Evolutionary conservation across 1,140 invertebrate genomes (phyloP), one percentile per base, ranked within the genome.

Genomic region (Nilaparvata lugens): DNA sequence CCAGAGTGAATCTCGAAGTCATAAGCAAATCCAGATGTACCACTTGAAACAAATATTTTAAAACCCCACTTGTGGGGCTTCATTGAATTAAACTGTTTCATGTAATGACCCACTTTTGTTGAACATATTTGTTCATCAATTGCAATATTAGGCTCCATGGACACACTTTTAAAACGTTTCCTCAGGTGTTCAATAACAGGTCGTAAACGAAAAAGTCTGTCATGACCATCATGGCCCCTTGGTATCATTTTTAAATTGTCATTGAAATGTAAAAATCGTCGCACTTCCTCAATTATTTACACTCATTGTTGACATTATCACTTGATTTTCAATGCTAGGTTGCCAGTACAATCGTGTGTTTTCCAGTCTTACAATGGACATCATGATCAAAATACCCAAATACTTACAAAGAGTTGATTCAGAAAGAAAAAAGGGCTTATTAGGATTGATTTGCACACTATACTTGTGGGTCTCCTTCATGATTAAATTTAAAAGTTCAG

Each of bases 1-100:
- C 59, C 52, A 38, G 64, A 64, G 19, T 62, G 64, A n/a, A 62
- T 62, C 38, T 61, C 48, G 38, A 43, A 63, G 48, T 68, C 60
- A 72, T 56, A 67, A 64, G 64, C 63, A 58, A 66, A 35, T 31
- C 67, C 60, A 56, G 57, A 45, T 7, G 40, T 48, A 58, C 62
- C 63, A 28, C 51, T n/a, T 19, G 66, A 43, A 19, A 63, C 53
- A 45, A 63, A 68, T 9, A 64, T 53, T 52, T 66, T 66, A 13
- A 66, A 61, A 18, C 62, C 63, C 63, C 64, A 64, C 53, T 68
- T 67, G 11, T 60, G 64, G 6, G 66, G 66, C 45, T 71, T 68
- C 19, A 56, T 16, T 6, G 64, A 65, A 52, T 66, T 64, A 38
- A 67, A 71, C 48, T 69, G 67, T 35, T 62, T 62, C 21, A 62